These are phyloP conservation scores for Rafetus swinhoei DNA, from an alignment of 2,113 vertebrate genomes.

Conservation along the genomic window DNA sequence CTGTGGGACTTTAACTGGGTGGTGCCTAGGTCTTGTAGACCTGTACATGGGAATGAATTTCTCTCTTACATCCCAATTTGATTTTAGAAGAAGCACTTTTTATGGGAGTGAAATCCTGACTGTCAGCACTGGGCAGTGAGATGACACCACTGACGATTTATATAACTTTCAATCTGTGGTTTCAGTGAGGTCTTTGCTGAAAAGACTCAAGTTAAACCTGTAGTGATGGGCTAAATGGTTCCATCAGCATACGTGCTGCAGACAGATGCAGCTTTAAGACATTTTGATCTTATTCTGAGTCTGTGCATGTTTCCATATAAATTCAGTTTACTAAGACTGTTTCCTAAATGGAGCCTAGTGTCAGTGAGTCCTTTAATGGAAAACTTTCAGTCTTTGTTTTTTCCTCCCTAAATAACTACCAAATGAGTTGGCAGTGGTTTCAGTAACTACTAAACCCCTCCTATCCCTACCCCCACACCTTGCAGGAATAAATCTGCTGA, in stretches of 20 bases:
- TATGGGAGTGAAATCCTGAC: not conserved
- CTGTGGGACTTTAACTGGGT: not conserved
- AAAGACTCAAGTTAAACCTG: slow-evolving; percentile 23
- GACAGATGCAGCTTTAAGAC: slow-evolving; percentile 44
- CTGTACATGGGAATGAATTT: not conserved
- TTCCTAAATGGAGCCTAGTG: slow-evolving; percentile 49
- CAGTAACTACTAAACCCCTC: slow-evolving; percentile 34
- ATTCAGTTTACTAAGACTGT: slow-evolving; percentile 61
- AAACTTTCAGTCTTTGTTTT: slow-evolving; percentile 63
- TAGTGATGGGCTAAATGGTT: slow-evolving; percentile 32
- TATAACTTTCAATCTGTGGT: not conserved
- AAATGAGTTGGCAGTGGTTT: slow-evolving; percentile 68
- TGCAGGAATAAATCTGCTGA: slow-evolving; percentile 59
- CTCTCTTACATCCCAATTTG: not conserved
- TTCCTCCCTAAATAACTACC: slow-evolving; percentile 18
- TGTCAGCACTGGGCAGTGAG: not conserved
- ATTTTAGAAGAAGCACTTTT: slow-evolving; percentile 10
- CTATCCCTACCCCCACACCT: not conserved
- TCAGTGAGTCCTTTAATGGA: slow-evolving; percentile 52
- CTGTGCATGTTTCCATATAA: slow-evolving; percentile 50
- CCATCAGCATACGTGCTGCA: slow-evolving; percentile 34
- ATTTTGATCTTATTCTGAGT: slow-evolving; percentile 36
- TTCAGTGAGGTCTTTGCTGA: slow-evolving; percentile 28
- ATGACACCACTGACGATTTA: not conserved
- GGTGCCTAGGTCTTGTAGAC: not conserved